These are phyloP conservation scores for Sebastes reedi DNA, from an alignment of 2,797 vertebrate genomes.

Conservation along the genomic window DNA sequence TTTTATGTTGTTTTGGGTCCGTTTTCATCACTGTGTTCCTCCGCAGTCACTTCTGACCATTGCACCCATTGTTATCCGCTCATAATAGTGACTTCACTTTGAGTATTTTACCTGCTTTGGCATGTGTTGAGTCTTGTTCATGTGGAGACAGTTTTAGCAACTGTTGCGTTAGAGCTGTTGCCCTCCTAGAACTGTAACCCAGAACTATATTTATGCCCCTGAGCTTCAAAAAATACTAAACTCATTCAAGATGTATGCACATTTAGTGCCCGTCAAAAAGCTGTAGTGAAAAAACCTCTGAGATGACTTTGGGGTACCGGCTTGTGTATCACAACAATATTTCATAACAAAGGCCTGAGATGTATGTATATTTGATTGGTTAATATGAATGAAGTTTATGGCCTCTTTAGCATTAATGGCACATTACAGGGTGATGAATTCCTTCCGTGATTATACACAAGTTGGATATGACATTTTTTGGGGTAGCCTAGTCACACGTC, in stretches of 20 bases:
- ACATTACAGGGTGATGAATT: conserved; percentile 28
- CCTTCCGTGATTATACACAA: conserved; percentile 17
- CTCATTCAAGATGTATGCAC: conserved; percentile 57
- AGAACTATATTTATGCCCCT: conserved; percentile 27
- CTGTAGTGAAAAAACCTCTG: conserved; percentile 1
- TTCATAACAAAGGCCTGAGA: conserved; percentile 20
- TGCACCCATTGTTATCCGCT: conserved; percentile 22
- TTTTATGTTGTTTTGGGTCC: conserved; percentile 22
- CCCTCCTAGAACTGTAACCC: conserved; percentile 14
- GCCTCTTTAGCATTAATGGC: conserved; percentile 34
- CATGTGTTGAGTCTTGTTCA: conserved; percentile 34
- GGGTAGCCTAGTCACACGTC: conserved; percentile 46
- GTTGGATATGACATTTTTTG: conserved; percentile 34
- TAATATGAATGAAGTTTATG: conserved; percentile 6
- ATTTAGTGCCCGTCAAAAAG: conserved; percentile 21
- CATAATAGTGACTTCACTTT: conserved; percentile 20
- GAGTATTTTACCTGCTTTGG: conserved; percentile 44
- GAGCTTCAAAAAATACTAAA: too few species aligned
- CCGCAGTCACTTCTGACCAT: conserved; percentile 19
- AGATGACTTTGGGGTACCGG: conserved; percentile 13
- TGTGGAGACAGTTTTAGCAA: conserved; percentile 24
- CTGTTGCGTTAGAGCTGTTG: conserved; percentile 4
- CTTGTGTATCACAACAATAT: background rate
- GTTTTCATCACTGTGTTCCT: conserved; percentile 30
- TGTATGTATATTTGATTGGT: conserved; percentile 6